Base-by-base conservation (phyloP, 2,888 invertebrate species). In the Cremastinae sp. region DNA sequence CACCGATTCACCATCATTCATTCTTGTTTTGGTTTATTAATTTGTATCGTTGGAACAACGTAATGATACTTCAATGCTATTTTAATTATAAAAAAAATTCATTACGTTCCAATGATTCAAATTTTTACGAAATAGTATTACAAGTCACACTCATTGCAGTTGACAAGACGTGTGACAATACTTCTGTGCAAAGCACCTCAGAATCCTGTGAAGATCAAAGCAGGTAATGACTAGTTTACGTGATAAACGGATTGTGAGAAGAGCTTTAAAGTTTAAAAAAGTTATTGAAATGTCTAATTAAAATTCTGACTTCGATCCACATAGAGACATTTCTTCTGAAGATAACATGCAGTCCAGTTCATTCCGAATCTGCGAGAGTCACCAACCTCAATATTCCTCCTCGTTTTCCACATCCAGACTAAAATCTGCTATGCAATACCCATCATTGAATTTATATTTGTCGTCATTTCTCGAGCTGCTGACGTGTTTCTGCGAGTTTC, bases 221-320 rank as follows among this genome's bases (percentile, higher is more conserved):
- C 28, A 28, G 28, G 28, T 28, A 28, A 20, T 22, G 12, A 14
- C 1, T 10, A 10, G 55, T 58, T 49, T 12, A 39, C 10, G 55
- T 49, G 22, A 61, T 14, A 68, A 56, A 56, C 68, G 55, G 66
- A 68, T 74, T 68, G 68, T 56, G 2, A 37, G 37, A 14, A 39
- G 18, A 18, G 1, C n/a, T n/a, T n/a, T 1, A 35, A 14, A 9
- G 2, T 4, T 12, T 43, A 9, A 8, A 39, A 18, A 9, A 18
- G 1, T 8, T 22, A 53, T 3, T 10, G 37, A 53, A 28, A 53
- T 16, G 51, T 22, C 22, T 3, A 3, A n/a, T 22, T 2, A 22
- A 22, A 22, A 22, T 51, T 28, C 5, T 3, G 5, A 9, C 22
- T 1, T 35, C 7, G 53, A 10, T 12, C 8, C 12, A 12, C 5